Percentiles rank a stretch among this genome's conserved stretches.
phyloP scores from a whole-genome alignment of 2,888 invertebrate species.

The Polyommatus iphigenia region DNA sequence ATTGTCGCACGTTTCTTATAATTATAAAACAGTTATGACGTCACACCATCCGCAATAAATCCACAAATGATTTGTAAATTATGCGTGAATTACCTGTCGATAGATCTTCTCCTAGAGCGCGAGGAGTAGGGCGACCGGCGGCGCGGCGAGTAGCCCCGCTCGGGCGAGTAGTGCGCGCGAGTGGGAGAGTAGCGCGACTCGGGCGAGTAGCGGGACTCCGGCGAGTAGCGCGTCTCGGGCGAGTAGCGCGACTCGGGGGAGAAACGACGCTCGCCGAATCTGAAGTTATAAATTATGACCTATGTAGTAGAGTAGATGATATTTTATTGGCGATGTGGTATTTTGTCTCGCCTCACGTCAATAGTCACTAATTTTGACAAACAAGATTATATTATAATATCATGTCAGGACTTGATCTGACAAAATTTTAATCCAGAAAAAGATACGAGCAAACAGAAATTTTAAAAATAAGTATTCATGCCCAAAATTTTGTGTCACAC shows the following conservation, averaged over 20 bases:
- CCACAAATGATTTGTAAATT: not conserved
- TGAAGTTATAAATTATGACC: conserved; percentile 14
- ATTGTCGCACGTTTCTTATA: no score
- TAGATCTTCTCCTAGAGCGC: conserved; percentile 57
- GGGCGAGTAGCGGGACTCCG: conserved; percentile 73
- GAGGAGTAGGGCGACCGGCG: conserved; percentile 56
- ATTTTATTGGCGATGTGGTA: not conserved
- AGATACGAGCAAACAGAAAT: no score
- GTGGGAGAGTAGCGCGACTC: conserved; percentile 72
- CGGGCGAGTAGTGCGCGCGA: conserved; percentile 64
- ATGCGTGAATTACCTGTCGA: conserved; percentile 53
- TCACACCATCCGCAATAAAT: no score
- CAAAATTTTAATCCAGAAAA: no score
- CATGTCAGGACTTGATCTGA: no score
- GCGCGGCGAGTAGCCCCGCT: conserved; percentile 56
- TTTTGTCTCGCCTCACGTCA: not conserved
- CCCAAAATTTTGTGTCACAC: no score
- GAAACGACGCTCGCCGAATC: conserved; percentile 63
- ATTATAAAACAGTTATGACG: no score
- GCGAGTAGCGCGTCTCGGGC: conserved; percentile 63
- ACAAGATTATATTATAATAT: no score
- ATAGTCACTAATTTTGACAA: no score
- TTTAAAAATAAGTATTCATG: no score
- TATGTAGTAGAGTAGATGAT: not conserved
- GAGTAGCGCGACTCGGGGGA: conserved; percentile 70